Evolutionary conservation across 2,888 invertebrate species (phyloP).

Genomic region (Leucophenga maculata): DNA sequence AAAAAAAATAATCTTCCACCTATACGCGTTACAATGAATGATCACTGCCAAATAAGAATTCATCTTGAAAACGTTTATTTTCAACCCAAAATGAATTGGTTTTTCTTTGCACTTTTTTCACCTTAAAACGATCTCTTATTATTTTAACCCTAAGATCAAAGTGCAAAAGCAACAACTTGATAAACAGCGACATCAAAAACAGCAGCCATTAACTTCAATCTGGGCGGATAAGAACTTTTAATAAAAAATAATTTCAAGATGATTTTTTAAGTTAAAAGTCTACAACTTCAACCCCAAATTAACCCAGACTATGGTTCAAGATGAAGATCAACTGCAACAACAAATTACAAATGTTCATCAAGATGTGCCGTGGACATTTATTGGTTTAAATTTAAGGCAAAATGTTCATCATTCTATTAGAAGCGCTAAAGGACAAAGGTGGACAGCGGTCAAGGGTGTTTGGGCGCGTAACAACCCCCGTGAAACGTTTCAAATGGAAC

Average conservation of each 20-base stretch:
- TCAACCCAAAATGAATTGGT: neutral
- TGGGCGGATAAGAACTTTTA: neutral
- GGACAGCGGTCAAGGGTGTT: conserved; percentile 3
- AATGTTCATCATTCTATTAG: conserved; percentile 15
- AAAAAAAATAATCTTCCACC: no score
- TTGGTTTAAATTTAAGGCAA: conserved; percentile 12
- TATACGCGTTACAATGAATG: no score
- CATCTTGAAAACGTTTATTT: neutral
- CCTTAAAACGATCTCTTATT: neutral
- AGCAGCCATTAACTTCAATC: conserved; percentile 13
- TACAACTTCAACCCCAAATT: conserved; percentile 15
- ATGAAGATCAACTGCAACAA: conserved; percentile 4
- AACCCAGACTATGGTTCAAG: conserved; percentile 13
- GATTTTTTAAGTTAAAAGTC: conserved; percentile 3
- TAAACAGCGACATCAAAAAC: neutral
- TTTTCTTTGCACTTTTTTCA: neutral
- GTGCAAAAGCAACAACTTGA: neutral
- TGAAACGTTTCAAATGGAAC: neutral
- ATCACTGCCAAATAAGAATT: no score
- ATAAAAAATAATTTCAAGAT: neutral
- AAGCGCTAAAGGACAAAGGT: neutral
- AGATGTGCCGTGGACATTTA: neutral
- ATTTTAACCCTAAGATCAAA: conserved; percentile 1
- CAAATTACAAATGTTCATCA: conserved; percentile 2
- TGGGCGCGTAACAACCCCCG: neutral